Evolutionary conservation across 2,113 vertebrate species (phyloP), one percentile per base, ranked within the genome.

Genomic region (Spea bombifrons): DNA sequence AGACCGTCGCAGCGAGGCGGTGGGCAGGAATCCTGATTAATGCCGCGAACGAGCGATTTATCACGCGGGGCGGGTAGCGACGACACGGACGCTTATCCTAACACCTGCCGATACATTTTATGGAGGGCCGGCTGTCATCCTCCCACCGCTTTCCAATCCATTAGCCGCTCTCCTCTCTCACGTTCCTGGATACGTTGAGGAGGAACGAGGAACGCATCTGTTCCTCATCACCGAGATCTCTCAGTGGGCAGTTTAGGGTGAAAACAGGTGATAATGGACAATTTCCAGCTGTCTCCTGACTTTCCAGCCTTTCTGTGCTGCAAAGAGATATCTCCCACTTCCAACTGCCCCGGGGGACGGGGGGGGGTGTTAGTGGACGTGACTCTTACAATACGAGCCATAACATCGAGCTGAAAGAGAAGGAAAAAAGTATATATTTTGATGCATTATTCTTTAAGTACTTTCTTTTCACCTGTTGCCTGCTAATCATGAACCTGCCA

Each of bases 211-310:
- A 16, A 5, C 9, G 70, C 70, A 52, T 72, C 77, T 80, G 77
- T 30, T 73, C 71, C 49, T 64, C 70, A 80, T 80, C 71, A 73
- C 7, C 0, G 8, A 47, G 75, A 30, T 49, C 44, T 59, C 16
- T 66, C 10, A 6, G 15, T n/a, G 7, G 66, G 45, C 12, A 71
- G 75, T 46, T 68, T 66, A 8, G 13, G 12, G 70, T 30, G 9
- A 16, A 45, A 73, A 61, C 49, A 46, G 17, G 50, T 0, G 70
- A 46, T 68, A 65, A 63, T 4, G 10, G 75, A 77, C 8, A 47
- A 57, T 63, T 77, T 45, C 75, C 75, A 77, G 81, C 81, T 82
- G 81, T 48, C 44, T 4, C 44, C 69, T 76, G 73, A 44, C 80
- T 16, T 64, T 44, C 4, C 15, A 17, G 30, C 47, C 30, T 30